Conservation (phyloP, 2,888 invertebrate genomes). For the Melipona bicolor region DNA sequence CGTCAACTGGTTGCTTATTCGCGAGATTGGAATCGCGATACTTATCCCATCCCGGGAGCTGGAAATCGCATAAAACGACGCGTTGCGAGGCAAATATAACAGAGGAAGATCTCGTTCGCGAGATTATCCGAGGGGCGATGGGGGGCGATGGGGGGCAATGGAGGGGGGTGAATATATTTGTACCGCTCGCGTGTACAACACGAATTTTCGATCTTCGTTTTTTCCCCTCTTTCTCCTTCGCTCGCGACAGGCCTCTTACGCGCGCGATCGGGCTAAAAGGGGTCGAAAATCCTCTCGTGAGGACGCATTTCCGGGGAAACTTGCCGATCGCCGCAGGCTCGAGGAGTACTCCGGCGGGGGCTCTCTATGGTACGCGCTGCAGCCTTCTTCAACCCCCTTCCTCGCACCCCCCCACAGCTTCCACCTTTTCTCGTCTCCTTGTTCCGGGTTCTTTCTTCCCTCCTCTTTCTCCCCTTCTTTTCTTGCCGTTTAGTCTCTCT, state of each 20-base stretch:
- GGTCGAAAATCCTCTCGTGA: conserved; percentile 62
- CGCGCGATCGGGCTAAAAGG: conserved; percentile 30
- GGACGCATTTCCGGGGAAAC: conserved; percentile 66
- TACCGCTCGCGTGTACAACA: not conserved
- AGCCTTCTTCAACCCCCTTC: not conserved
- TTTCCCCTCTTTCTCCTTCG: not conserved
- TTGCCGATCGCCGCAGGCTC: conserved; percentile 69
- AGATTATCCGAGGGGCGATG: conserved; percentile 27
- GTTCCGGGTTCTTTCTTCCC: conserved; percentile 10
- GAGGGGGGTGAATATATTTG: not conserved
- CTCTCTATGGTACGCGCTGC: conserved; percentile 29
- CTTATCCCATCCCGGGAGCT: conserved; percentile 18
- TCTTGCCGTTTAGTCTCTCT: conserved; percentile 48
- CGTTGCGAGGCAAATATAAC: conserved; percentile 4
- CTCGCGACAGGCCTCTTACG: conserved; percentile 33
- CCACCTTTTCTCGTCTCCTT: conserved; percentile 36
- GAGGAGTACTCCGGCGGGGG: conserved; percentile 29
- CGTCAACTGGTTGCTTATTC: conserved; percentile 47
- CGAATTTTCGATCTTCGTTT: conserved; percentile 38
- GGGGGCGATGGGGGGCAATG: too few species aligned
- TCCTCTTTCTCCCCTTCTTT: not conserved
- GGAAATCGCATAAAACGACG: conserved; percentile 26
- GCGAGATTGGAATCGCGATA: conserved; percentile 41
- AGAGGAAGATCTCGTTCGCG: conserved; percentile 13
- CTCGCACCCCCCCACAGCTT: not conserved